A percentile compares a stretch with the other conserved stretches of the same genome.
Conservation (phyloP, 1,140 invertebrate genomes). For the Nylanderia fulva region DNA sequence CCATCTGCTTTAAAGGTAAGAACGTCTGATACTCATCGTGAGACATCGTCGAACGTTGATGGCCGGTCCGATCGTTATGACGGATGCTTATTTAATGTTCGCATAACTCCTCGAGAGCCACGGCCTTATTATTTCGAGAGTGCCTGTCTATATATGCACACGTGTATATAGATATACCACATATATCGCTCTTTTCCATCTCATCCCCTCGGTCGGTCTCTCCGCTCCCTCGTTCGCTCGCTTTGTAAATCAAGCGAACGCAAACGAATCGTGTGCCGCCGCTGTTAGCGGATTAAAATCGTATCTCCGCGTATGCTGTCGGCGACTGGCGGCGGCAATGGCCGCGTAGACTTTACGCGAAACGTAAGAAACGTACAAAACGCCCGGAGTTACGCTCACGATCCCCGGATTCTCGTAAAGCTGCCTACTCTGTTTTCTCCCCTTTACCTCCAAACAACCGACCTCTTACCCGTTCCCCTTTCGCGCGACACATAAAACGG, state of each 20-base stretch:
- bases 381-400: conserved; percentile 75
- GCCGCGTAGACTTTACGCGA: conserved; percentile 62
- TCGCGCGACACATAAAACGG: conserved; percentile 56
- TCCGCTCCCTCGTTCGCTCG: background rate
- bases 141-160: background rate
- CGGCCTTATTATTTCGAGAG: conserved; percentile 28
- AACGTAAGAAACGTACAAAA: conserved; percentile 72
- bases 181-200: too few relatives aligned
- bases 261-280: conserved; percentile 74
- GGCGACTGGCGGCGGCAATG: conserved; percentile 38
- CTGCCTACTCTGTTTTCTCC: conserved; percentile 70
- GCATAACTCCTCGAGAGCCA: conserved; percentile 16
- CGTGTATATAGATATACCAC: background rate
- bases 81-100: conserved; percentile 63
- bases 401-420: conserved; percentile 75
- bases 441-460: conserved; percentile 54
- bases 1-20: conserved; percentile 48
- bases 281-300: conserved; percentile 80
- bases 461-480: conserved; percentile 43
- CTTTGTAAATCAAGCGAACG: conserved; percentile 76
- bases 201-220: background rate
- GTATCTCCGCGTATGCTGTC: conserved; percentile 59
- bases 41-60: conserved; percentile 12
- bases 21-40: conserved; percentile 2
- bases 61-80: conserved; percentile 46